A percentile compares a stretch with the other conserved stretches of the same genome.
These are phyloP conservation scores for Platysteira castanea DNA, from an alignment of 2,113 vertebrate genomes.

Conservation along the genomic window DNA sequence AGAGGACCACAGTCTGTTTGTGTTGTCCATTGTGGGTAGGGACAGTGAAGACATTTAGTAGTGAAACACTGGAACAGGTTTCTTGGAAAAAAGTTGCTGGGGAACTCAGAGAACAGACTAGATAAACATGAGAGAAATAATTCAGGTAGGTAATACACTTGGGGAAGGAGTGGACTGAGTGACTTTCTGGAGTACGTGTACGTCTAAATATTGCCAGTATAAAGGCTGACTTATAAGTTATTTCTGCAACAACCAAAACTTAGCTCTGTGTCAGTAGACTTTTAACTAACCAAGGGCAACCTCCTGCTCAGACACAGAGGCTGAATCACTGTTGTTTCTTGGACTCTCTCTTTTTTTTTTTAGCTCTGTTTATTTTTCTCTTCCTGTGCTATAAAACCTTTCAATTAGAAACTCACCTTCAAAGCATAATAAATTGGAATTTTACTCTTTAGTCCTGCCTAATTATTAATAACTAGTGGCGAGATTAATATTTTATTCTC, in stretches of 20 bases:
- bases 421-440: background rate
- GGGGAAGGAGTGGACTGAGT: background rate
- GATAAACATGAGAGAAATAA: background rate
- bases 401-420: background rate
- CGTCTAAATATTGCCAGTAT: background rate
- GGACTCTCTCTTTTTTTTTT: background rate
- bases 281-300: background rate
- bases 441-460: background rate
- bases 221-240: background rate
- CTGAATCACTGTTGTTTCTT: background rate
- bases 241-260: background rate
- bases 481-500: background rate
- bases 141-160: background rate
- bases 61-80: background rate
- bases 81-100: background rate
- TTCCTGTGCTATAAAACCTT: background rate
- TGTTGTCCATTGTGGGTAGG: accelerated
- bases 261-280: background rate
- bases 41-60: background rate
- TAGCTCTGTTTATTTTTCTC: background rate
- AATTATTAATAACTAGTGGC: background rate
- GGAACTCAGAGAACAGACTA: background rate
- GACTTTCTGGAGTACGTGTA: background rate
- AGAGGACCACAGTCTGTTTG: background rate
- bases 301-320: background rate